phyloP scores from a whole-genome alignment of 2,113 vertebrate species.

The Lonchura striata region DNA sequence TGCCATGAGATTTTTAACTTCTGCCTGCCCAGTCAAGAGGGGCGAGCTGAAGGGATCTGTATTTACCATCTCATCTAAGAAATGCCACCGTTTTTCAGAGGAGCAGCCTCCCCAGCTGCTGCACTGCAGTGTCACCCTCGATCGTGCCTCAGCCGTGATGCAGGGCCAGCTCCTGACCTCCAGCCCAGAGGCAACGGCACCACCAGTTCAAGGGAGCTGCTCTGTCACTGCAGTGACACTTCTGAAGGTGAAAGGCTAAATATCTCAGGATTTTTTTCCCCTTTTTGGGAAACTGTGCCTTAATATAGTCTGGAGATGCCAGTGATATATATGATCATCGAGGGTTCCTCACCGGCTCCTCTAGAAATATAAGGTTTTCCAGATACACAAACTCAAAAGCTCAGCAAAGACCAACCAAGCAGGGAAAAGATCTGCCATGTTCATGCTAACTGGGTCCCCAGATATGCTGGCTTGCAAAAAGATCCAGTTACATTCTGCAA shows the following conservation, averaged over 20 bases:
- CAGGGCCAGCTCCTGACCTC: neutral
- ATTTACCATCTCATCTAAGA: neutral
- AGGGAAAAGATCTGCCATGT: neutral
- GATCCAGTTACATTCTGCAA: neutral
- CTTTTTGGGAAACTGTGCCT: neutral
- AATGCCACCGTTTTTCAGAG: neutral
- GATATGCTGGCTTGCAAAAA: neutral
- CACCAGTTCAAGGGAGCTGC: neutral
- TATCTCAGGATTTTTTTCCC: fast-evolving
- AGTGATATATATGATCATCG: neutral
- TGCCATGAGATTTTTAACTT: neutral
- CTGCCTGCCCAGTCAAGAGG: neutral
- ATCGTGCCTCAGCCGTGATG: neutral
- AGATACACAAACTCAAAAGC: neutral
- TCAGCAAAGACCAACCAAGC: neutral
- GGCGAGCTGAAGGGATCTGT: neutral
- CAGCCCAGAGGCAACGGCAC: neutral
- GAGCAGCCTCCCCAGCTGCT: neutral
- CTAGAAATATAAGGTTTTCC: neutral
- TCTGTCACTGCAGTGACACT: neutral
- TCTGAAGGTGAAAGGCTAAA: neutral
- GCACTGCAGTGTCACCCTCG: neutral
- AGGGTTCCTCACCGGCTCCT: neutral
- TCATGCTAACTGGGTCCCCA: neutral
- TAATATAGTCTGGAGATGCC: neutral